Evolutionary conservation across 2,888 invertebrate genomes (phyloP).

Genomic region (Psylliodes chrysocephalus): DNA sequence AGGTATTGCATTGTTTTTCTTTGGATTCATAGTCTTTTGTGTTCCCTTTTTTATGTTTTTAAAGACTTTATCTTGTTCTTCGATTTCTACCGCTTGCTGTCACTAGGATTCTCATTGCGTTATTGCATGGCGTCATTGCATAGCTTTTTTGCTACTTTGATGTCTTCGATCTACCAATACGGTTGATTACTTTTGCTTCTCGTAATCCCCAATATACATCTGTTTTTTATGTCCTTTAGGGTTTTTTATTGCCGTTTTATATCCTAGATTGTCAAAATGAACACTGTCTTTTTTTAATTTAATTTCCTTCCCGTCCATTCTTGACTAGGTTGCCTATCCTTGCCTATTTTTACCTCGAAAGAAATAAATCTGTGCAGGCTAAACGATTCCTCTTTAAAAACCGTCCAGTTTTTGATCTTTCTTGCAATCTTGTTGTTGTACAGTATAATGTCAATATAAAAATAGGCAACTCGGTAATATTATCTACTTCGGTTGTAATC

Average conservation of each 20-base stretch:
- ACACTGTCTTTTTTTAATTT: background rate
- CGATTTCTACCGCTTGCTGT: too few species aligned
- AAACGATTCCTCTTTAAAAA: slow-evolving; percentile 22
- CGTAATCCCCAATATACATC: background rate
- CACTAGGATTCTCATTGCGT: background rate
- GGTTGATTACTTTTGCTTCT: background rate
- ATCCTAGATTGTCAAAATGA: too few species aligned
- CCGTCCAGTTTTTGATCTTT: slow-evolving; percentile 13
- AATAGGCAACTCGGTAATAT: too few species aligned
- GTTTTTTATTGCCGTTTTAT: too few species aligned
- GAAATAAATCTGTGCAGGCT: slow-evolving; percentile 21
- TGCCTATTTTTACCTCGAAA: background rate
- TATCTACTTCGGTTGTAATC: too few species aligned
- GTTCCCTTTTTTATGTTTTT: slow-evolving; percentile 17
- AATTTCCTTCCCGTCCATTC: background rate
- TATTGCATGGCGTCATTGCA: too few species aligned
- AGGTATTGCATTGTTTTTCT: slow-evolving; percentile 12
- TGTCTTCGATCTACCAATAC: slow-evolving; percentile 23
- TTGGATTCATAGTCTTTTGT: slow-evolving; percentile 2
- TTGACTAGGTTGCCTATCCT: too few species aligned
- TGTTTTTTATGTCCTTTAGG: too few species aligned
- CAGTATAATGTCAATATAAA: too few species aligned
- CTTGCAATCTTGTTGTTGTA: too few species aligned
- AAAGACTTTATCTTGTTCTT: background rate
- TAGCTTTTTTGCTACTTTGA: background rate